A percentile compares a stretch with the other conserved stretches of the same genome.
phyloP scores from a whole-genome alignment of 2,888 invertebrate genomes.

The Caenorhabditis macrosperma region DNA sequence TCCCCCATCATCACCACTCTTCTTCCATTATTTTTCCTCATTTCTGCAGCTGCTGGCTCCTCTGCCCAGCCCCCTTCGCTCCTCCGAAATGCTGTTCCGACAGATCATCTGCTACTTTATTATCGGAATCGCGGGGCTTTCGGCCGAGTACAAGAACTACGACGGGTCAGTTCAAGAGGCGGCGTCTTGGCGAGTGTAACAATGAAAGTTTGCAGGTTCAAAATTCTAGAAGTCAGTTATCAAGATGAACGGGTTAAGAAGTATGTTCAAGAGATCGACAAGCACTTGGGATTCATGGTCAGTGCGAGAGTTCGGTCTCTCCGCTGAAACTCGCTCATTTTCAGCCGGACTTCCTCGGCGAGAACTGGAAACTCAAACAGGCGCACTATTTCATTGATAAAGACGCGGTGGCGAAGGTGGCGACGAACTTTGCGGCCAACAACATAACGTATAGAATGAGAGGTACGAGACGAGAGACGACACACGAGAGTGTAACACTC shows the following conservation, averaged over 20 bases:
- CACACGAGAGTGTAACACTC: neutral
- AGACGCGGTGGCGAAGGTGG: conserved; percentile 28
- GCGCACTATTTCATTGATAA: conserved; percentile 52
- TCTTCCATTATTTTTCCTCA: conserved; percentile 17
- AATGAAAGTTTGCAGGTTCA: conserved; percentile 32
- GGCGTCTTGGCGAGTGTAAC: neutral
- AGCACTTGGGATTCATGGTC: conserved; percentile 56
- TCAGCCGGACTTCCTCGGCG: conserved; percentile 59
- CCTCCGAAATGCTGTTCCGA: conserved; percentile 31
- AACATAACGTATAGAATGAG: conserved; percentile 49
- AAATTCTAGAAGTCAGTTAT: conserved; percentile 49
- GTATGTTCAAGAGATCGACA: conserved; percentile 44
- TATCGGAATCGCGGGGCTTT: neutral
- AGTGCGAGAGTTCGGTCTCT: neutral
- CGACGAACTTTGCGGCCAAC: conserved; percentile 16
- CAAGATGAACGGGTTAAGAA: conserved; percentile 25
- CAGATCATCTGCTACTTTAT: neutral
- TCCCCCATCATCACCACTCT: conserved; percentile 7
- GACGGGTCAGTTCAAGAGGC: conserved; percentile 16
- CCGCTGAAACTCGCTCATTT: neutral
- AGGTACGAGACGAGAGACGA: conserved; percentile 15
- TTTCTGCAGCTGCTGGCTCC: neutral
- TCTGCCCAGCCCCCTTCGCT: neutral
- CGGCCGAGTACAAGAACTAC: conserved; percentile 31
- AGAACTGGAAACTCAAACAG: conserved; percentile 45